phyloP scores from a whole-genome alignment of 1,140 invertebrate genomes.

The Rhopalosiphum maidis region DNA sequence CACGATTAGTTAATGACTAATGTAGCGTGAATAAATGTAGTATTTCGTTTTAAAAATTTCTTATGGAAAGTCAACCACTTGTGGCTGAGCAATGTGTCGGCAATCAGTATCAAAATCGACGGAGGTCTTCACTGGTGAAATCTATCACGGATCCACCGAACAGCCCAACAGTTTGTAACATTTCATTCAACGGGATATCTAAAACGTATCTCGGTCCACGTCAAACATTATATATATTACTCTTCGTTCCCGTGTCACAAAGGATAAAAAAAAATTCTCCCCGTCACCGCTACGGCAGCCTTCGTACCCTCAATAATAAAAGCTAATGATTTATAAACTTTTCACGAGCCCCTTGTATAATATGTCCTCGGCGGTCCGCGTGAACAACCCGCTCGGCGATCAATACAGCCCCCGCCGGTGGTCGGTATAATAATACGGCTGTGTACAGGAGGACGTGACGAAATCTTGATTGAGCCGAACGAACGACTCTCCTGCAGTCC shows the following conservation, averaged over 20 bases:
- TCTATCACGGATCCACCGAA: background rate
- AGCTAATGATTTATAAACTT: constrained; percentile 18
- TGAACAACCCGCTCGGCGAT: constrained; percentile 24
- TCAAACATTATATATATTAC: constrained; percentile 14
- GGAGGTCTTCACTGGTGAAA: background rate
- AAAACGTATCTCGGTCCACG: background rate
- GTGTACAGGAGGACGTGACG: background rate
- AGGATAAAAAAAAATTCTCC: background rate
- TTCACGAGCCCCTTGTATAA: background rate
- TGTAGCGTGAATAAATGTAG: background rate
- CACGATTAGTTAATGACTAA: background rate
- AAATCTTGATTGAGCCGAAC: constrained; percentile 15
- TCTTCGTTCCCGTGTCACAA: background rate
- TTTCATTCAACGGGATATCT: background rate
- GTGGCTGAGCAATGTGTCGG: background rate
- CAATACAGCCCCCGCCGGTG: background rate
- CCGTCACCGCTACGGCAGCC: background rate
- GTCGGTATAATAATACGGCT: background rate
- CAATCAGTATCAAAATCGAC: background rate
- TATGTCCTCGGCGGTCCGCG: background rate
- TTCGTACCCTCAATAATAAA: background rate
- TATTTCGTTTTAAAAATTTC: background rate
- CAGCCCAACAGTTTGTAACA: background rate
- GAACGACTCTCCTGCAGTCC: background rate
- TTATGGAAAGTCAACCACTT: background rate